Base-by-base conservation (phyloP, 1,140 invertebrate genomes). In the Ladona fulva region DNA sequence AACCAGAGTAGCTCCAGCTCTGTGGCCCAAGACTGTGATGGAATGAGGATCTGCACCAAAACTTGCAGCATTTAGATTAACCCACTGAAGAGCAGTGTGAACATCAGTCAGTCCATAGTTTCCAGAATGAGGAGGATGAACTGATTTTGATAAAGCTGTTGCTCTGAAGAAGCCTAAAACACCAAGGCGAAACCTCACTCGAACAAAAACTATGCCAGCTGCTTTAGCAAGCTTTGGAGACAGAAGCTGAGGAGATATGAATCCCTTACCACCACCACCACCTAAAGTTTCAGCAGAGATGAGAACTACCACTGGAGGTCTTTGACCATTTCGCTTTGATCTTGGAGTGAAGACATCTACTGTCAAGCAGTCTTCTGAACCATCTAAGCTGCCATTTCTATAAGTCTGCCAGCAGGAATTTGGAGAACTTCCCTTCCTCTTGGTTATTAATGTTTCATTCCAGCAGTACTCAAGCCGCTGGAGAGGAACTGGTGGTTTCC, bases 31-130 rank as follows among this genome's bases (percentile, higher is more conserved):
- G n/a, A 96, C 81, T 0, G 93, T 95, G 0, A 96, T 92, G 0
- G 90, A 87, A 8, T 81, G 66, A 7, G 89, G 87, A 84, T 95
- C 90, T 0, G 94, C 95, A 0, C 94, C 94, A 82, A 96, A 96
- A 83, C 94, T 88, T 74, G 89, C 88, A 52, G 95, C 94, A 81
- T 94, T 95, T 74, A 90, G 85, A 74, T 94, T 87, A 0, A 96
- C 89, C 94, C 94, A 97, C 76, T 90, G 87, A 0, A 97, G 85
- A 0, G 90, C 93, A 1, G 89, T 88, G 8, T 95, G 83, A 22
- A 96, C 89, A 81, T 97, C 95, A 6, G 92, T 92, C 0, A 95
- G 86, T 0, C 91, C 95, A 82, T 96, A 95, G 82, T 96, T 96
- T n/a, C 94, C 94, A 0, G 94, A 94, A 0, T 91, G 92, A 8